These are phyloP conservation scores for Spodoptera litura DNA, from an alignment of 1,140 invertebrate genomes.

Conservation along the genomic window DNA sequence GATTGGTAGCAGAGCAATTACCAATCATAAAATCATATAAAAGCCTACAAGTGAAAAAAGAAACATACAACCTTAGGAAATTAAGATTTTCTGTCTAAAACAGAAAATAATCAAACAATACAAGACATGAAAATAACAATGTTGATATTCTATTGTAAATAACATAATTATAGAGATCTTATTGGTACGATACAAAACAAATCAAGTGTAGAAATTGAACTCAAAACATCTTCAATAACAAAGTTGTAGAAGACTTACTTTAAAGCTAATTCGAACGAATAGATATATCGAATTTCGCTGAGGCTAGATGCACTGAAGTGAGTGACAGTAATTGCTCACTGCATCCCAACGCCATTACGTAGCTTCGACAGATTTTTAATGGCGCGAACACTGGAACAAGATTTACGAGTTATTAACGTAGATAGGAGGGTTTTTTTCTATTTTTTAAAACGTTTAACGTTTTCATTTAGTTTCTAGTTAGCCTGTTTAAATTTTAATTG, in stretches of 20 bases:
- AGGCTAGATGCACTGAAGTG: slow-evolving; percentile 37
- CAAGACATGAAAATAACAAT: slow-evolving; percentile 12
- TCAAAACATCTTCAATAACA: slow-evolving; percentile 19
- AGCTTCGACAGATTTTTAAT: slow-evolving; percentile 52
- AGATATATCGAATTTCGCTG: slow-evolving; percentile 46
- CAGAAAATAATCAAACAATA: background rate
- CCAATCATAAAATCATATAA: no score
- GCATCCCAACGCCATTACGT: slow-evolving; percentile 42
- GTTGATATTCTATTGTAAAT: slow-evolving; percentile 21
- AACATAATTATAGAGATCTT: background rate
- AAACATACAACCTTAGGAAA: background rate
- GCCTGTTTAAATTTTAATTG: background rate
- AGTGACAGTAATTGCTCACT: slow-evolving; percentile 59
- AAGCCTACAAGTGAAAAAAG: no score
- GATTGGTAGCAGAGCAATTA: no score
- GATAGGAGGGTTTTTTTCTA: slow-evolving; percentile 17
- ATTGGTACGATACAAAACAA: slow-evolving; percentile 5
- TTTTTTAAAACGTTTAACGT: background rate
- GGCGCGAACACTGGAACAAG: slow-evolving; percentile 39
- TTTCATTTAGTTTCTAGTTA: background rate
- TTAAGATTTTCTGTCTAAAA: background rate
- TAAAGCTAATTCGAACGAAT: slow-evolving; percentile 41
- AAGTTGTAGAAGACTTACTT: slow-evolving; percentile 17
- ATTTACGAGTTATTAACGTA: slow-evolving; percentile 44
- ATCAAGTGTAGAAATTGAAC: slow-evolving; percentile 24